Percentiles rank a stretch among this genome's conserved stretches.
Conservation (phyloP, 2,888 invertebrate species). For the Clepsis dumicolana region DNA sequence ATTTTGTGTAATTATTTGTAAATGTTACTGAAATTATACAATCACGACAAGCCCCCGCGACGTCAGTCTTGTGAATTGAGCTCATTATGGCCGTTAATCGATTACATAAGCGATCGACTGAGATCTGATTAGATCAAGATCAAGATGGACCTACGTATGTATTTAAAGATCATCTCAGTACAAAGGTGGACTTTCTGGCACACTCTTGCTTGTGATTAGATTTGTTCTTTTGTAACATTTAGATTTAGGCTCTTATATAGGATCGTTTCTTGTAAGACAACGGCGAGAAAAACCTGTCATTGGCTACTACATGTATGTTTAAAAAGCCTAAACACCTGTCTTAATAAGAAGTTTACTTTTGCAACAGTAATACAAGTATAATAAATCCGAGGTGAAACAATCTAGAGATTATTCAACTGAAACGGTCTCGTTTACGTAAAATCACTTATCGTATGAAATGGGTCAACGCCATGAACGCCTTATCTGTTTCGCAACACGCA, state of each 20-base stretch:
- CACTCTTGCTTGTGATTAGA: neutral
- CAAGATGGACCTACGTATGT: neutral
- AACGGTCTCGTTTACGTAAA: constrained; percentile 7
- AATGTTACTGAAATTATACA: constrained; percentile 31
- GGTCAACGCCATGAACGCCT: constrained; percentile 15
- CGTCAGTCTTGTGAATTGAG: constrained; percentile 22
- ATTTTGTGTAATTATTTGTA: constrained; percentile 25
- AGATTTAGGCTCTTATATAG: neutral
- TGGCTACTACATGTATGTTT: too few species aligned
- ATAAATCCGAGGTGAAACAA: neutral
- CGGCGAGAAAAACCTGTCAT: too few species aligned
- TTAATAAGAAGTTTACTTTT: too few species aligned
- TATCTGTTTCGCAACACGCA: constrained; percentile 9
- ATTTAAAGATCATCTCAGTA: constrained; percentile 10
- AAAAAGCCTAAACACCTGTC: too few species aligned
- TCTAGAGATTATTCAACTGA: constrained; percentile 1
- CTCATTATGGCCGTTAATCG: constrained; percentile 30
- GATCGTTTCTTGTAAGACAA: neutral
- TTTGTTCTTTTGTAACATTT: neutral
- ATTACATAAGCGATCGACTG: constrained; percentile 23
- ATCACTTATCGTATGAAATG: constrained; percentile 16
- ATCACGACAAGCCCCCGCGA: constrained; percentile 19
- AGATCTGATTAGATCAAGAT: constrained; percentile 30
- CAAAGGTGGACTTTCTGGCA: constrained; percentile 13
- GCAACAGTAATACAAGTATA: neutral